Conservation (phyloP, 1,140 invertebrate species). For the Battus philenor region DNA sequence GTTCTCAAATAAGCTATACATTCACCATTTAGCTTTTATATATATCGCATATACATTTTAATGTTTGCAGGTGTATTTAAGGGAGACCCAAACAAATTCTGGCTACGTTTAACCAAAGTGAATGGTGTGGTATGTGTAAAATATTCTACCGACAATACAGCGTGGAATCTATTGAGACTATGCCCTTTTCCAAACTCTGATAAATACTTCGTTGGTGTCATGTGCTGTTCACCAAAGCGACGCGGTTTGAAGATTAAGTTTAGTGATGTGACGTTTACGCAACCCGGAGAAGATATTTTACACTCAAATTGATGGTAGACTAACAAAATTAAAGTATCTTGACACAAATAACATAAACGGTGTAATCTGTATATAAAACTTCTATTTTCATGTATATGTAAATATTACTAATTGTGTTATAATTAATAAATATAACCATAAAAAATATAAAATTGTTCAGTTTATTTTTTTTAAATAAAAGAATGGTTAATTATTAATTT, state of each 20-base stretch:
- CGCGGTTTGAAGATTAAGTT: conserved; percentile 35
- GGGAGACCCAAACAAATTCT: conserved; percentile 47
- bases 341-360: no score
- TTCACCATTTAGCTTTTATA: no score
- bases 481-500: no score
- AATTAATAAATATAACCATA: no score
- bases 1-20: no score
- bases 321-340: no score
- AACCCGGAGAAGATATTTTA: conserved; percentile 36
- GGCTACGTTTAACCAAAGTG: conserved; percentile 38
- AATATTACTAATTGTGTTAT: no score
- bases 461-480: no score
- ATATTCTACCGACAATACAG: conserved; percentile 41
- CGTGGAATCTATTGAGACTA: conserved; percentile 42
- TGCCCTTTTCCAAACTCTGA: conserved; percentile 28
- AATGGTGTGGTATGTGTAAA: conserved; percentile 41
- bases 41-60: no score
- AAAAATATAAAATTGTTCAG: no score
- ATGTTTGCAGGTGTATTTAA: conserved; percentile 38
- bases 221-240: conserved; percentile 43
- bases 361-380: no score
- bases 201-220: conserved; percentile 35
- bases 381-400: no score
- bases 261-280: conserved; percentile 27
- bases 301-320: conserved; percentile 44